Conservation (phyloP, 2,113 vertebrate genomes). For the Oxyura jamaicensis region DNA sequence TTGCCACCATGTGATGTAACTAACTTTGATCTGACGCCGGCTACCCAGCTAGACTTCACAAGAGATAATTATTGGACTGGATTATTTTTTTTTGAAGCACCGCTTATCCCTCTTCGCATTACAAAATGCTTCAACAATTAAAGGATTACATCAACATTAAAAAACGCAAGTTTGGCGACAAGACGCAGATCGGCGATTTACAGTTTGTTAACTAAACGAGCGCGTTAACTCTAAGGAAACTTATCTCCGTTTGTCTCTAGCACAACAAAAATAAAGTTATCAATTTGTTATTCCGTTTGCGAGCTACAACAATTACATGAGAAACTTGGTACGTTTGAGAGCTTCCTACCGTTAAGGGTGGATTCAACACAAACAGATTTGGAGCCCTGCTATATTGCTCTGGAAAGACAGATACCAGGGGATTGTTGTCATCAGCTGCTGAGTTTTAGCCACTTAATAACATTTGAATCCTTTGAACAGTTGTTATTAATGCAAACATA, state of each 20-base stretch:
- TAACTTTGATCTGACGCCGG: not conserved
- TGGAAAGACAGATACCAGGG: not conserved
- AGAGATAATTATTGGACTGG: not conserved
- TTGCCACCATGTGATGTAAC: not conserved
- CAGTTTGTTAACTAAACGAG: not conserved
- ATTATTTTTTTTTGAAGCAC: not conserved
- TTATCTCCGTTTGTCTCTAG: not conserved
- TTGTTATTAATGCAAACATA: not conserved
- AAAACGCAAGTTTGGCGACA: not conserved
- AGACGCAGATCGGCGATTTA: not conserved
- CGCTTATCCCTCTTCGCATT: not conserved
- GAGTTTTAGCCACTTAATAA: not conserved
- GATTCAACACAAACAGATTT: not conserved
- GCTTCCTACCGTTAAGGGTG: not conserved
- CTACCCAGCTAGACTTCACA: not conserved
- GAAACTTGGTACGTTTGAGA: not conserved
- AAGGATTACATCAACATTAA: not conserved
- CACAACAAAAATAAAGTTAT: not conserved
- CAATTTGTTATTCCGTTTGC: not conserved
- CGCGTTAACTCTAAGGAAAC: not conserved
- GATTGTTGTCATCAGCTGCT: not conserved
- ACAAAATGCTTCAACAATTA: not conserved
- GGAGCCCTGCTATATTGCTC: not conserved
- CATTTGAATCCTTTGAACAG: not conserved
- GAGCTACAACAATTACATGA: accelerated